phyloP scores from a whole-genome alignment of 1,140 invertebrate species.

The Reticulitermes speratus region DNA sequence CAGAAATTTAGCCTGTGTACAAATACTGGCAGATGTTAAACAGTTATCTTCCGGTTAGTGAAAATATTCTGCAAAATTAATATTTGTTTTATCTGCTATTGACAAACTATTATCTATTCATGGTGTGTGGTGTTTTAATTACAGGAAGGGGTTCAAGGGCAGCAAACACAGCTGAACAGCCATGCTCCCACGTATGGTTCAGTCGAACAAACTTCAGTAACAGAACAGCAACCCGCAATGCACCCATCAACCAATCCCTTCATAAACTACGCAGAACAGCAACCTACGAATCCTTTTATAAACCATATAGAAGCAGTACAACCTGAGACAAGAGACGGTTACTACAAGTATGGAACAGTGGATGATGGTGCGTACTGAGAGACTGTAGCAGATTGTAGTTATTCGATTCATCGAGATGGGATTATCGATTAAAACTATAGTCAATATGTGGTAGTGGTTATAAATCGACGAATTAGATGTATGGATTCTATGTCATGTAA shows the following conservation, averaged over 20 bases:
- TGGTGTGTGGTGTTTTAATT: not conserved
- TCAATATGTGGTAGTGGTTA: constrained; percentile 13
- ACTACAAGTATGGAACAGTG: constrained; percentile 54
- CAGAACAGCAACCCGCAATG: constrained; percentile 37
- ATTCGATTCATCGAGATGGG: not conserved
- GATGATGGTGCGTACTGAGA: constrained; percentile 57
- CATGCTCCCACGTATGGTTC: constrained; percentile 45
- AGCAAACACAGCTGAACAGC: constrained; percentile 36
- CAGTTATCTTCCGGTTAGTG: too few relatives aligned
- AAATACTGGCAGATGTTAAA: too few relatives aligned
- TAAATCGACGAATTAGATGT: not conserved
- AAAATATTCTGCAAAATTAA: not conserved
- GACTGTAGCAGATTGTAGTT: not conserved
- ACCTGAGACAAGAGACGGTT: constrained; percentile 55
- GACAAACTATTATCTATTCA: not conserved
- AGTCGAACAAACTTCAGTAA: constrained; percentile 42
- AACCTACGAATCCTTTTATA: constrained; percentile 19
- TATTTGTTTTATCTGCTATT: not conserved
- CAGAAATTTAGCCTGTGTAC: too few relatives aligned
- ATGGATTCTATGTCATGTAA: not conserved
- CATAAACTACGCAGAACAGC: constrained; percentile 22
- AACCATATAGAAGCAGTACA: constrained; percentile 54
- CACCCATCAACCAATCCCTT: constrained; percentile 26
- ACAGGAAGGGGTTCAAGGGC: constrained; percentile 9
- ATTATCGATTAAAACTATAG: constrained; percentile 5